Base-by-base conservation (phyloP, 2,888 invertebrate species). In the Prenolepis imparis region DNA sequence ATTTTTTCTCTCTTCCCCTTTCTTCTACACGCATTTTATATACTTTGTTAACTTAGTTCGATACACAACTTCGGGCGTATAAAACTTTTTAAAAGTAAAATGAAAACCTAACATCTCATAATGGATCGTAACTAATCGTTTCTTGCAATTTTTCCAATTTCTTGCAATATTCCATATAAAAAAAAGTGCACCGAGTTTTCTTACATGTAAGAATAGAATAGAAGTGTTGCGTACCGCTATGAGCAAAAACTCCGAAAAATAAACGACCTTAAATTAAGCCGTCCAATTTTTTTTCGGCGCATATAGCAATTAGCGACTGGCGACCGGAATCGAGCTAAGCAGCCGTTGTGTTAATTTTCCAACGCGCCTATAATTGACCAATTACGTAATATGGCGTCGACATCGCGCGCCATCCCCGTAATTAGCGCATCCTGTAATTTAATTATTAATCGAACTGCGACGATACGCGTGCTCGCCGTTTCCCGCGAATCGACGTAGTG, bases 371-470 rank as follows among this genome's bases (percentile, higher is more conserved):
- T 82, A 83, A 87, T 86, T 87, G 83, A 72, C 70, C 78, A 80
- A 44, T 48, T 39, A 72, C 64, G 48, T 83, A 80, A 83, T 75
- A 41, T 81, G 28, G 36, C 72, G 18, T 57, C 72, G 59, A 64
- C 67, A 81, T 48, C 44, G 57, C 44, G 82, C 75, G 57, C 5
- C 68, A 77, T 15, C 61, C 18, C 55, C 74, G 87, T 89, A 89
- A 89, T 89, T 89, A 89, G 87, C 82, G 70, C 12, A 83, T 83
- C 61, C 70, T 84, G 83, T 83, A 87, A 89, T 89, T 87, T 84
- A 87, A 89, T 89, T 89, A 89, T 87, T 89, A 89, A 89, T 89
- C 87, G 80, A 89, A 89, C 84, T 83, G 86, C 86, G 82, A 86
- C 75, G 82, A 75, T 32, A 75, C 80, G 57, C 83, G 83, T 61